Percentiles rank a stretch among this genome's conserved stretches.
Evolutionary conservation across 64 coral and sea anemone species (phyloP).

Genomic region (Stylophora pistillata): DNA sequence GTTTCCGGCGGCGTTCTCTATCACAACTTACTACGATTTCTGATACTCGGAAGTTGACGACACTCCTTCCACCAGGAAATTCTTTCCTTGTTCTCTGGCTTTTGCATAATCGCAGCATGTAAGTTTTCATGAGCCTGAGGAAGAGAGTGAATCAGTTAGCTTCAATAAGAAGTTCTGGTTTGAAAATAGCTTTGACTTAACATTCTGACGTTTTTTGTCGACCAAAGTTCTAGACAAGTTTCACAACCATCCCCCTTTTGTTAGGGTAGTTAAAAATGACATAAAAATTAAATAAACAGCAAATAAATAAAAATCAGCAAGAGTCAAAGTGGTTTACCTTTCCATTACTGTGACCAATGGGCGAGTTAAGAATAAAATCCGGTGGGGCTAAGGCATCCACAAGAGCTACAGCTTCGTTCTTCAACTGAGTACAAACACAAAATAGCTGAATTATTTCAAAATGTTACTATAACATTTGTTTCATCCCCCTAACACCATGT

Average conservation of each 20-base stretch:
- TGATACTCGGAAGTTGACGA: constrained; percentile 61
- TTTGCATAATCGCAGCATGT: constrained; percentile 77
- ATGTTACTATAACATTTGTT: no score
- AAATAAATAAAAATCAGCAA: background rate
- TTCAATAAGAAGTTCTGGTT: background rate
- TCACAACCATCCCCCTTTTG: no score
- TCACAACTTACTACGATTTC: constrained; percentile 22
- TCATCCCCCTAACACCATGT: no score
- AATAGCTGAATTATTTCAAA: background rate
- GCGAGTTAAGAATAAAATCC: constrained; percentile 93
- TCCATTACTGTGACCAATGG: constrained; percentile 92
- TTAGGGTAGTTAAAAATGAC: no score
- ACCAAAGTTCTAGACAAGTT: no score
- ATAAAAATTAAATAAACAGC: background rate
- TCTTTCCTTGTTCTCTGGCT: constrained; percentile 74
- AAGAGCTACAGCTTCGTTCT: constrained; percentile 80
- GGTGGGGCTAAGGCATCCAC: constrained; percentile 91
- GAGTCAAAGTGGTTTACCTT: constrained; percentile 44
- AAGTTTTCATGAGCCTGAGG: constrained; percentile 89
- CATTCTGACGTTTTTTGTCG: no score
- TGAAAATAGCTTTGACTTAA: background rate
- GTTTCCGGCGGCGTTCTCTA: background rate
- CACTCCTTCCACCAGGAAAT: constrained; percentile 93
- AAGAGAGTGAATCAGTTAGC: background rate
- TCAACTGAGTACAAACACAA: constrained; percentile 48